Evolutionary conservation across 2,113 vertebrate genomes (phyloP), one percentile per base, ranked within the genome.

Genomic region (Reinhardtius hippoglossoides): DNA sequence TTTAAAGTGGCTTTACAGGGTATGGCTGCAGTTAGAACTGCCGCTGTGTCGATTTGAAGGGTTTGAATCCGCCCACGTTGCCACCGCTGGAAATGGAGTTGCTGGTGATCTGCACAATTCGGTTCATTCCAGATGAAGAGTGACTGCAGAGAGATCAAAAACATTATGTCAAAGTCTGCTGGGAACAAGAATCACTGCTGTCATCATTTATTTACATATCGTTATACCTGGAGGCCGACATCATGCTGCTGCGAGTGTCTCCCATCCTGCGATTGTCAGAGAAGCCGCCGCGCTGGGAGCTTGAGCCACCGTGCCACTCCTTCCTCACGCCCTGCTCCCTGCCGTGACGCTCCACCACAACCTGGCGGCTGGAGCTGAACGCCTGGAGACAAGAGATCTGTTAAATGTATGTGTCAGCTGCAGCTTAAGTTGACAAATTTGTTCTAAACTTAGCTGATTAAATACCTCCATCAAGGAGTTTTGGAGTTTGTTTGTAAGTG

Each of bases 21-120:
- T 83, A 71, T 89, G 86, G 87, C 89, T 21, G 61, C 24, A 15
- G 66, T 87, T 92, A 99, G 92, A 96, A 98, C 87, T 97, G 94
- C 86, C 96, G 93, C 24, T 93, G 95, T 64, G 96, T 95, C 93
- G 96, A 94, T 94, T 99, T 98, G 92, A 97, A 99, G 67, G 96
- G 91, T 89, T 99, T 99, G 93, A 98, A 99, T 92, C 96, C 96
- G 20, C 97, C 95, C 65, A 95, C 94, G 74, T 94, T 96, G 89
- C 96, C 94, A 63, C 96, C 94, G 8, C 89, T 87, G 62, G 95
- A 92, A 92, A 98, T 93, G 80, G 97, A 95, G 93, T 92, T 97
- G 91, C 95, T 97, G 78, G 96, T 96, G 90, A 99, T 98, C 92
- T 97, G 97, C 91, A 98, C 97, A 91, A 99, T 97, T 93, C 97